A percentile compares a stretch with the other conserved stretches of the same genome.
Conservation (phyloP, 30 jellyfish, hydroid and myxozoan species). For the Aurelia sp. region DNA sequence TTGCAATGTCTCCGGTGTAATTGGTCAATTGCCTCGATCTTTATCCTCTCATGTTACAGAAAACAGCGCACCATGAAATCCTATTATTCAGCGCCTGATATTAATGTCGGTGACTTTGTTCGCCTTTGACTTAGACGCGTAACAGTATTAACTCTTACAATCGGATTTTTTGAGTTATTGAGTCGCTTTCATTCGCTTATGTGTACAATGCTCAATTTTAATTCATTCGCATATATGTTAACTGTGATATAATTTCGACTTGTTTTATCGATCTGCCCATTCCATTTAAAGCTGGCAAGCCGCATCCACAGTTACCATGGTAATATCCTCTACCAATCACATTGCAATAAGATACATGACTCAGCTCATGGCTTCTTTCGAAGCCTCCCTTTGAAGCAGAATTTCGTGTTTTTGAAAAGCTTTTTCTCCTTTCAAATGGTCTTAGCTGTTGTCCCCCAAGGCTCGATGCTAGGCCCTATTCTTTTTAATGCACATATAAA, state of each 20-base stretch:
- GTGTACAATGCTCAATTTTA: neutral
- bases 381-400: too few species aligned
- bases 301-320: constrained; percentile 38
- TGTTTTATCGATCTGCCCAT: neutral
- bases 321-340: neutral
- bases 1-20: constrained; percentile 42
- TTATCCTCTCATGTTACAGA: constrained; percentile 45
- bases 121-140: constrained; percentile 34
- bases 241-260: neutral
- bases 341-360: too few species aligned
- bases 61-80: constrained; percentile 64
- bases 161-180: constrained; percentile 63
- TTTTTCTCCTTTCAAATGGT: too few species aligned
- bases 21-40: constrained; percentile 31
- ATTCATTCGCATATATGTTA: constrained; percentile 22
- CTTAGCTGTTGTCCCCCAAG: too few species aligned
- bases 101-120: constrained; percentile 41
- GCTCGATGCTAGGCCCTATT: too few species aligned
- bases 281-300: constrained; percentile 15
- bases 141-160: constrained; percentile 58
- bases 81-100: constrained; percentile 37
- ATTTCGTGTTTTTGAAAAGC: too few species aligned
- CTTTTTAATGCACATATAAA: too few species aligned
- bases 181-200: constrained; percentile 32
- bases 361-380: too few species aligned